Conservation (phyloP, 2,797 vertebrate species). For the Anniella stebbinsi region DNA sequence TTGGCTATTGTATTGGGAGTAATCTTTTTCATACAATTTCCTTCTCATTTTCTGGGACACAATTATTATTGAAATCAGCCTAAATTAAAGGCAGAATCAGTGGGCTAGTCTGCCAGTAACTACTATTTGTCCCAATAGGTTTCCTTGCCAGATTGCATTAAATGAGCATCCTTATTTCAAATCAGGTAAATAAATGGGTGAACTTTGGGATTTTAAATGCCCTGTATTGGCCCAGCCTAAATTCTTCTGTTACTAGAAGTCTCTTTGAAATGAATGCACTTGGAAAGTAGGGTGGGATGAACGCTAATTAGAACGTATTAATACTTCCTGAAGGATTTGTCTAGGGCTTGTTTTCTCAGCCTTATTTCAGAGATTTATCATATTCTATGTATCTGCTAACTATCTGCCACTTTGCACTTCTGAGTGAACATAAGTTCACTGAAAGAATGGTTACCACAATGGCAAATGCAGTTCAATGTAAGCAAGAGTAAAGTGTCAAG, state of each 20-base stretch:
- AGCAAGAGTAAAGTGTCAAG: no score
- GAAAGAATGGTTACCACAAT: no score
- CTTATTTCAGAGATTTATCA: neutral
- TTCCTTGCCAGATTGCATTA: slow-evolving; percentile 16
- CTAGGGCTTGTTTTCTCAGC: neutral
- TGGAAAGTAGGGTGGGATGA: neutral
- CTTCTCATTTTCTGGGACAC: neutral
- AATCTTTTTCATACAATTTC: neutral
- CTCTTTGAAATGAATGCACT: neutral
- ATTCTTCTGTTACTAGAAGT: neutral
- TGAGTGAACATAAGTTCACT: neutral
- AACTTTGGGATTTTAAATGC: neutral
- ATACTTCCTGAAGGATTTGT: neutral
- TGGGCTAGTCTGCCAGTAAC: neutral
- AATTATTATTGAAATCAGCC: neutral
- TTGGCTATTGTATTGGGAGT: neutral
- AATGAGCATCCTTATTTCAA: neutral
- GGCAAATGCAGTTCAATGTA: no score
- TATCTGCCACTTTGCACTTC: neutral
- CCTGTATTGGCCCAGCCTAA: neutral
- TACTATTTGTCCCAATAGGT: neutral
- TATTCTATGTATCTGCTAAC: neutral
- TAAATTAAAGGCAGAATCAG: slow-evolving; percentile 15
- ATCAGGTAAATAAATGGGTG: neutral
- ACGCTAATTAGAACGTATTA: neutral